A percentile compares a stretch with the other conserved stretches of the same genome.
Evolutionary conservation across 1,140 invertebrate species (phyloP).

Genomic region (Drosophila ercepeae): DNA sequence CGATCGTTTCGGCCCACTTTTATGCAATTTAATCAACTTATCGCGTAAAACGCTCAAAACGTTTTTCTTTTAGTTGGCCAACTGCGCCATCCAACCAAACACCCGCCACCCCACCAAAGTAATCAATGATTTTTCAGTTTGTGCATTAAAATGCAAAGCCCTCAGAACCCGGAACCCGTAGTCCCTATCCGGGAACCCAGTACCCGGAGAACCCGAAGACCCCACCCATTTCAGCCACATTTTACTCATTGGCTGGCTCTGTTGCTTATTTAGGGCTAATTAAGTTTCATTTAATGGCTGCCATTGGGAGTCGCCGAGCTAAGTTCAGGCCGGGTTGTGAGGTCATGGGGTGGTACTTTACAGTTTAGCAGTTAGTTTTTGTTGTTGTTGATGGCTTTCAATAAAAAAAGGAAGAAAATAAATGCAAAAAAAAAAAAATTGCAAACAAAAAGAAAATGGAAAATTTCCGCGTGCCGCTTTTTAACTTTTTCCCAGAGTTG

Average conservation of each 20-base stretch:
- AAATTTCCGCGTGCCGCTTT: conserved; percentile 52
- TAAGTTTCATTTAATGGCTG: conserved; percentile 65
- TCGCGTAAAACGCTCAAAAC: conserved; percentile 62
- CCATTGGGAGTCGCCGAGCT: conserved; percentile 22
- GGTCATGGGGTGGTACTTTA: conserved; percentile 46
- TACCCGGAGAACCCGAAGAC: not conserved
- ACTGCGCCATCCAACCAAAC: conserved; percentile 26
- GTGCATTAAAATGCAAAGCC: conserved; percentile 59
- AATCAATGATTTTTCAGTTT: conserved; percentile 71
- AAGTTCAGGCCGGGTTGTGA: conserved; percentile 7
- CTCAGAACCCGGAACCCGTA: not conserved
- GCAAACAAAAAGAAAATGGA: conserved; percentile 39
- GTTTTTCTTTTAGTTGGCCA: conserved; percentile 41
- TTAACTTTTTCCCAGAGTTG: conserved; percentile 52
- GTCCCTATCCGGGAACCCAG: too few species aligned
- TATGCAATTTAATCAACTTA: conserved; percentile 81
- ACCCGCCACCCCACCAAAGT: conserved; percentile 28
- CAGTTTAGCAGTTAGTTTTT: conserved; percentile 55
- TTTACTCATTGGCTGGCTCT: conserved; percentile 50
- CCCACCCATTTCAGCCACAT: conserved; percentile 36
- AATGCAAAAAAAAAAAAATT: conserved; percentile 24
- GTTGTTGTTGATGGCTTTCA: conserved; percentile 31
- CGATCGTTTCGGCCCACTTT: conserved; percentile 46
- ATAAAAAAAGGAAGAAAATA: conserved; percentile 38
- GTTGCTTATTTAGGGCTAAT: conserved; percentile 73